phyloP scores from a whole-genome alignment of 1,140 invertebrate species.

The Pygmarrhopalites habei region DNA sequence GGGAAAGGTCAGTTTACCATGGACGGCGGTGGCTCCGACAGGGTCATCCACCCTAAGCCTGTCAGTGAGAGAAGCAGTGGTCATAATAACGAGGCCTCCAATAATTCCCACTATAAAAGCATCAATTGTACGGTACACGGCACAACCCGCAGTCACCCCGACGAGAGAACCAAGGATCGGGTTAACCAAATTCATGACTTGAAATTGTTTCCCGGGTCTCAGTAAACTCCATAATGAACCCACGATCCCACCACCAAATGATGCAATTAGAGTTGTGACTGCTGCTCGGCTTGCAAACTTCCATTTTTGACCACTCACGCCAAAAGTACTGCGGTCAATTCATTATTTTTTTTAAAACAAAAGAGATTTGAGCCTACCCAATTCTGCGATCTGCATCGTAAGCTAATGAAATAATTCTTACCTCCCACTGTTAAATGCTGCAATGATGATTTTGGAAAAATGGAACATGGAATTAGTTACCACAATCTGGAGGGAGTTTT shows the following conservation, averaged over 20 bases:
- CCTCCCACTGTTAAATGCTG: constrained; percentile 80
- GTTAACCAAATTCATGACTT: constrained; percentile 80
- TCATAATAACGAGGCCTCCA: constrained; percentile 64
- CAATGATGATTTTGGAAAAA: too few species aligned
- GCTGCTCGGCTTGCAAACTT: constrained; percentile 80
- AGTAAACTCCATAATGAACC: constrained; percentile 59
- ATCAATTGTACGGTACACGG: constrained; percentile 78
- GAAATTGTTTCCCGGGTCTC: constrained; percentile 61
- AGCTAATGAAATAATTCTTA: too few species aligned
- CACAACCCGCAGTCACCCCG: constrained; percentile 69
- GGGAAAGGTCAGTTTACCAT: too few species aligned
- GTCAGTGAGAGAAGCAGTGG: constrained; percentile 65
- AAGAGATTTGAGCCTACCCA: too few species aligned
- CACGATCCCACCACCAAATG: constrained; percentile 75
- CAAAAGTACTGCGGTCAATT: constrained; percentile 47
- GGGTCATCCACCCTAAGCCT: constrained; percentile 76
- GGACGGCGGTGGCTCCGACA: constrained; percentile 80
- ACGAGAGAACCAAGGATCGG: constrained; percentile 79
- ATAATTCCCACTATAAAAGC: constrained; percentile 72
- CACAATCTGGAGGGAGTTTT: too few species aligned
- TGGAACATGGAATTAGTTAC: too few species aligned
- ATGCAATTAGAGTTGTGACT: constrained; percentile 79
- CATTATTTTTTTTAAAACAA: too few species aligned
- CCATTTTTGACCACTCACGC: constrained; percentile 66
- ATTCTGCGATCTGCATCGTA: too few species aligned